These are phyloP conservation scores for Syngnathus acus DNA, from an alignment of 2,797 vertebrate genomes.

Conservation along the genomic window DNA sequence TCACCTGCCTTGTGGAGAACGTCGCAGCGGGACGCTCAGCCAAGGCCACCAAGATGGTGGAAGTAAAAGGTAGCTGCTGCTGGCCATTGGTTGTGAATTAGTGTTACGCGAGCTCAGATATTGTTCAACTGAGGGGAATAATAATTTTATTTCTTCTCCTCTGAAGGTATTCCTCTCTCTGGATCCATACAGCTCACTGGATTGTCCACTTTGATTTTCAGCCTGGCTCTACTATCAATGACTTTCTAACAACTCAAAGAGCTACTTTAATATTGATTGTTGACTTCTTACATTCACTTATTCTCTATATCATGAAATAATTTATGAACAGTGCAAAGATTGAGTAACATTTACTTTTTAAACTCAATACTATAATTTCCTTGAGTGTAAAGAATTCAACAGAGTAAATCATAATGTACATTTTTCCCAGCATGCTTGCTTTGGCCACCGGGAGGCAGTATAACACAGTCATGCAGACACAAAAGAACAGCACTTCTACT, in stretches of 20 bases:
- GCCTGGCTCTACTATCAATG: neutral
- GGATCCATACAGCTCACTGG: slow-evolving; percentile 21
- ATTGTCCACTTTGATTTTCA: slow-evolving; percentile 3
- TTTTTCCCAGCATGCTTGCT: too few relatives aligned
- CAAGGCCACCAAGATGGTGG: slow-evolving; percentile 33
- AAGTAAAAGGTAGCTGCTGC: slow-evolving; percentile 31
- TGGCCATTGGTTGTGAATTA: neutral
- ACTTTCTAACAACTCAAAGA: neutral
- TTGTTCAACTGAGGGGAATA: neutral
- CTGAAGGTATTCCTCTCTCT: slow-evolving; percentile 20
- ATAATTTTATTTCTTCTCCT: neutral
- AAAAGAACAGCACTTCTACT: too few relatives aligned
- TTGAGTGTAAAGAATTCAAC: too few relatives aligned
- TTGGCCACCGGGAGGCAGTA: too few relatives aligned
- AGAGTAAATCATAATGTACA: too few relatives aligned
- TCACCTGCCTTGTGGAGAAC: slow-evolving; percentile 45
- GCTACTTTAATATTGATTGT: neutral
- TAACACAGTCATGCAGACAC: too few relatives aligned
- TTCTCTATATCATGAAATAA: neutral
- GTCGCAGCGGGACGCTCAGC: slow-evolving; percentile 20
- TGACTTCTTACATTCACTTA: neutral
- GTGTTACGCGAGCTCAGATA: neutral
- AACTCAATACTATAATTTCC: neutral
- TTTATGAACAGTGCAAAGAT: neutral
- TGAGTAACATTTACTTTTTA: neutral